Conservation (phyloP, 92 coral and sea anemone genomes). For the Actinostola sp. region DNA sequence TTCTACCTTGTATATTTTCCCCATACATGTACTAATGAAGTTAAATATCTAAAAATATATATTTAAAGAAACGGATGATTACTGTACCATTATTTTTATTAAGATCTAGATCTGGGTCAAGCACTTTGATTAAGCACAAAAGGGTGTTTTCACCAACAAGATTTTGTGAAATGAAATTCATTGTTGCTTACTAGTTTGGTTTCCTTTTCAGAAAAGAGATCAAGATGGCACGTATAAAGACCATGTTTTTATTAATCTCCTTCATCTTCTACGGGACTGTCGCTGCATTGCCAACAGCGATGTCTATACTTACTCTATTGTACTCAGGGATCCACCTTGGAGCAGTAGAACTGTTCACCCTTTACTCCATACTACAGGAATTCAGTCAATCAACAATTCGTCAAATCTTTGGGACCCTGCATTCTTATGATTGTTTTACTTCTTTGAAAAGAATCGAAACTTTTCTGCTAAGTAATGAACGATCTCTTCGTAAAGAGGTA, state of each 20-base stretch:
- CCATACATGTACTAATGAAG: background rate
- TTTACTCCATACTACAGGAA: background rate
- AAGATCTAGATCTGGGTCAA: no score
- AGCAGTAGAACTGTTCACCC: background rate
- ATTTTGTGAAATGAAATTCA: background rate
- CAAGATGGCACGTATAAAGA: background rate
- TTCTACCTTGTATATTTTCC: background rate
- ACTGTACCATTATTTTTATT: no score
- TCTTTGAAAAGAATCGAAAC: background rate
- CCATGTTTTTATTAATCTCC: background rate
- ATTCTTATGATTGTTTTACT: background rate
- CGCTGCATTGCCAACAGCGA: background rate
- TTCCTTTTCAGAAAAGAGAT: conserved; percentile 10
- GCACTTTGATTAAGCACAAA: no score
- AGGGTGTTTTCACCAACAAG: no score
- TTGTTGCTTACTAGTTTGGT: background rate
- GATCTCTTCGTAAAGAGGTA: background rate
- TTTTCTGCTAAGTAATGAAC: background rate
- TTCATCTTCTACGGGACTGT: background rate
- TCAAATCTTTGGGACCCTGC: background rate
- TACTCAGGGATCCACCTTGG: background rate
- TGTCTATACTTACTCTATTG: conserved; percentile 1
- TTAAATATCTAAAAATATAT: no score
- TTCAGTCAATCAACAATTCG: background rate
- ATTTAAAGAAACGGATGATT: no score